Percentiles rank a stretch among this genome's conserved stretches.
Conservation (phyloP, 1,140 invertebrate genomes). For the Tribolium castaneum region DNA sequence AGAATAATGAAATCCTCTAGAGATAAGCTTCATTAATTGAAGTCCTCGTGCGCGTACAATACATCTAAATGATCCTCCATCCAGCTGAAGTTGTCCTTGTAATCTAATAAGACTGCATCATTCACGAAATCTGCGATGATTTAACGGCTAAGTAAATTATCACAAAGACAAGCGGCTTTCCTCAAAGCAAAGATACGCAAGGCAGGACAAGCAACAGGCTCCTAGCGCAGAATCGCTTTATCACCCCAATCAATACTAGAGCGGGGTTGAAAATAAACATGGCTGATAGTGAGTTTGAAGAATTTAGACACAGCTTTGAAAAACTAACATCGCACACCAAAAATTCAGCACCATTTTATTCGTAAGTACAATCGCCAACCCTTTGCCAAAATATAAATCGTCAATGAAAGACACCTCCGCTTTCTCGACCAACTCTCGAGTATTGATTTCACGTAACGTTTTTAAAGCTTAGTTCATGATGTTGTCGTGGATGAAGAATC, state of each 20-base stretch:
- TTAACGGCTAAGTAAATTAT: slow-evolving; percentile 50
- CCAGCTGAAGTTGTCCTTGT: slow-evolving; percentile 24
- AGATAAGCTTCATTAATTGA: background rate
- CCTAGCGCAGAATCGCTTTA: slow-evolving; percentile 41
- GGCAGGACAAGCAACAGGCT: slow-evolving; percentile 8
- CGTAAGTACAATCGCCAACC: slow-evolving; percentile 68
- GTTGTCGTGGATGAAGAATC: slow-evolving; percentile 81
- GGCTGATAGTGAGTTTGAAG: slow-evolving; percentile 93
- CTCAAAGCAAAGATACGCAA: slow-evolving; percentile 3
- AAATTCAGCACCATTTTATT: slow-evolving; percentile 78
- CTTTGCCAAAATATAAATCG: background rate
- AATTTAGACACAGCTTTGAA: slow-evolving; percentile 89
- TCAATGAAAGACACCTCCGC: background rate
- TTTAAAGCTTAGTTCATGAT: slow-evolving; percentile 79
- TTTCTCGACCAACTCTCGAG: background rate
- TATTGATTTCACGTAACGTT: slow-evolving; percentile 8
- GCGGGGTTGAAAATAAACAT: slow-evolving; percentile 69
- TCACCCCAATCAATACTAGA: slow-evolving; percentile 55
- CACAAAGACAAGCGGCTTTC: slow-evolving; percentile 17
- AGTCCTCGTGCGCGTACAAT: slow-evolving; percentile 46
- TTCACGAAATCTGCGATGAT: slow-evolving; percentile 37
- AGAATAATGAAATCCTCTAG: background rate
- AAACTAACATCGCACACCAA: slow-evolving; percentile 79
- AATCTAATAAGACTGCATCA: slow-evolving; percentile 48
- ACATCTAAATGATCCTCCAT: slow-evolving; percentile 40